Base-by-base conservation (phyloP, 2,888 invertebrate species). In the Magallana nippona region DNA sequence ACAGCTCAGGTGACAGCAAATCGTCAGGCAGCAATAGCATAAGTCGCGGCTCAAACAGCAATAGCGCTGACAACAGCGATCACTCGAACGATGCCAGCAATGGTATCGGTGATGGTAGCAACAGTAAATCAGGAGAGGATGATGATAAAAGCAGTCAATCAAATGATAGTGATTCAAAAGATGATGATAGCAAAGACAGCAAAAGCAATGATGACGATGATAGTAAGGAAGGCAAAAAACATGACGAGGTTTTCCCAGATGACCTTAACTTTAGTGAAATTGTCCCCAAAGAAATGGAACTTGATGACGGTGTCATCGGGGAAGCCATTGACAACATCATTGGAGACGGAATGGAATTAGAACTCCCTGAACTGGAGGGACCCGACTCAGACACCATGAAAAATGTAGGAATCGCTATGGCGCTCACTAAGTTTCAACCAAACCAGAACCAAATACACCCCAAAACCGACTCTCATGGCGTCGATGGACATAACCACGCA, bases 291-390 rank as follows among this genome's bases (percentile, higher is more conserved):
- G 77, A 71, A 58, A 78, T 78, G 32, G 82, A 32, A 55, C 22
- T 44, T 1, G 82, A 57, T 13, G 62, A 55, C 19, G 81, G 81
- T 13, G n/a, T 44, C 32, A 58, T 44, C 55, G 60, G 55, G n/a
- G 82, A 79, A 44, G 82, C 27, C 11, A 17, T 78, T 8, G 79
- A 55, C 10, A 58, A 79, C 13, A 22, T 32, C 19, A 55, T 17
- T n/a, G 82, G 60, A 55, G 82, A 80, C 17, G 80, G 32, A 17
- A 32, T 58, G 60, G 63, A 63, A 44, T 71, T 71, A 71, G 71
- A 71, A 71, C 22, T 71, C 32, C 71, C 71, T 15, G 60, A 44
- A 32, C 58, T 44, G 27, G 58, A 22, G 80, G 44, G 17, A 10
- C 44, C 44, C 11, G 57, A 58, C 15, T 71, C 71, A 1, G 71